Base-by-base conservation (phyloP, 2,113 vertebrate genomes). In the Oreocharis arfaki region DNA sequence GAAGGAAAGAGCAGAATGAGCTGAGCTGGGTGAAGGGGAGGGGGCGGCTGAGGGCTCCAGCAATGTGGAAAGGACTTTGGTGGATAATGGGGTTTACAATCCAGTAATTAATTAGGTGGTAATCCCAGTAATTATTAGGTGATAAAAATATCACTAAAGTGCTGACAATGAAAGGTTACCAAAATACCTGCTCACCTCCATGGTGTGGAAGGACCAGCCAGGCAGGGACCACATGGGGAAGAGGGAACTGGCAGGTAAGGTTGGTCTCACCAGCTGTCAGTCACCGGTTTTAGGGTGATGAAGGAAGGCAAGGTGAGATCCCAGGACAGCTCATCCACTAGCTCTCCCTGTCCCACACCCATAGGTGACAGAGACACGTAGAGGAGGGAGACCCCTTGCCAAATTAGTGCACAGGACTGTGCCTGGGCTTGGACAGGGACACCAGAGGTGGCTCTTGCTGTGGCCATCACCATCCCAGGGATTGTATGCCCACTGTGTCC, bases 401-500 rank as follows among this genome's bases (percentile, higher is more conserved):
- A 30, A 5, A 4, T 6, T 0, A 23, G 20, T 20, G 9, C 30
- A 3, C 3, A 27, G n/a, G 44, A 61, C 50, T 22, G 55, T 4
- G 16, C 16, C 65, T 1, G 55, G 6, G 10, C 24, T 56, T 9
- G 26, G 71, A 22, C 63, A 35, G 63, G 9, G 63, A 11, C 3
- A 35, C 5, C 17, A 41, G 16, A 20, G 30, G 22, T 9, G 57
- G 17, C 18, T 19, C 21, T 30, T 3, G 3, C 75, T 16, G 80
- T 13, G 67, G 33, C 18, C 64, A 56, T 8, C 88, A 2, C 44
- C 5, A 3, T 41, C 12, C 5, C 41, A 1, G 8, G 46, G 16
- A 28, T 7, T 0, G 6, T 2, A 2, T 35, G 11, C 15, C 41
- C 23, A 1, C 39, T 0, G 14, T 7, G 27, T 7, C 17, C 30